A percentile compares a stretch with the other conserved stretches of the same genome.
Conservation (phyloP, 2,113 vertebrate species). For the Odobenus rosmarus region DNA sequence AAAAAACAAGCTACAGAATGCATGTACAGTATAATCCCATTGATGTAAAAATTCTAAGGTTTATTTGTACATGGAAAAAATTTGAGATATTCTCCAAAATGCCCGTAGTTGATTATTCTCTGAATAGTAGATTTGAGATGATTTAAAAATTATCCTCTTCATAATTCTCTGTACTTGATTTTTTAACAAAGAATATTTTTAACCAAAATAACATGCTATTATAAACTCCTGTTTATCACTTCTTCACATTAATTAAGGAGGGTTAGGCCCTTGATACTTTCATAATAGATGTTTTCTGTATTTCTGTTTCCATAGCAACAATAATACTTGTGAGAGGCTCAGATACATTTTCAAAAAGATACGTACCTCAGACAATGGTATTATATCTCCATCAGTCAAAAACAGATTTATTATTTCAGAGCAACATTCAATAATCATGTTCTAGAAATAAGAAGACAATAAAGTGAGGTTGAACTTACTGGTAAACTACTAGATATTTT, state of each 20-base stretch:
- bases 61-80: neutral
- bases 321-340: neutral
- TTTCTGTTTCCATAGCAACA: slow-evolving; percentile 62
- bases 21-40: neutral
- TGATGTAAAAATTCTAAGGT: neutral
- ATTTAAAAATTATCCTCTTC: slow-evolving; percentile 18
- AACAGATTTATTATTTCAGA: slow-evolving; percentile 87
- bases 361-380: slow-evolving; percentile 85
- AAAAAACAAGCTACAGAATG: neutral
- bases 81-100: slow-evolving; percentile 25
- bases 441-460: slow-evolving; percentile 80
- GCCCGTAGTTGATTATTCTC: neutral
- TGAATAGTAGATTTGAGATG: neutral
- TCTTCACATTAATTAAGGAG: slow-evolving; percentile 56
- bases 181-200: slow-evolving; percentile 57
- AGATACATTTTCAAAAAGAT: slow-evolving; percentile 15
- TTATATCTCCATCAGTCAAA: slow-evolving; percentile 61
- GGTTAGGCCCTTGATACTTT: slow-evolving; percentile 38
- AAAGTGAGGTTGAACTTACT: neutral
- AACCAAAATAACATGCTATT: slow-evolving; percentile 38
- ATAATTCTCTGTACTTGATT: slow-evolving; percentile 36
- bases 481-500: neutral
- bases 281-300: slow-evolving; percentile 19
- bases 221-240: slow-evolving; percentile 8
- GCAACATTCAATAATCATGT: slow-evolving; percentile 86